Evolutionary conservation across 2,888 invertebrate genomes (phyloP), one percentile per base, ranked within the genome.

Genomic region (Dioctria rufipes): DNA sequence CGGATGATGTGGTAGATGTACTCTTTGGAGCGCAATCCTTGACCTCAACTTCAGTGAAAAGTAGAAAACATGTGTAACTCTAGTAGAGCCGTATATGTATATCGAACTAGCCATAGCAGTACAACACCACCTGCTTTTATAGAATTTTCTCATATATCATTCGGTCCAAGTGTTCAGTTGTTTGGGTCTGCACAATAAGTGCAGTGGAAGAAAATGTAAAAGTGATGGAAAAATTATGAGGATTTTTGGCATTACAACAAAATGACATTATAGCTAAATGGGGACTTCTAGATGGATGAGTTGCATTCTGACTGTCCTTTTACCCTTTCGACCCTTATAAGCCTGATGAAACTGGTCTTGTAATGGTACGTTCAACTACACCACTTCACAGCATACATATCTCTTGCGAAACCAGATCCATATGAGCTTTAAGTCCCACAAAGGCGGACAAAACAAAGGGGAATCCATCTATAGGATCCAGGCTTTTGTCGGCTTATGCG

Each of bases 401-500:
- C 37, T 73, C 54, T 8, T 6, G 73, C 40, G 58, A 37, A 8
- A 39, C 6, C 39, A 39, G 73, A n/a, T 13, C 58, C 42, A 58
- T 73, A 43, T 49, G 77, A 77, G 77, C 58, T 54, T 46, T n/a
- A 25, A 66, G 51, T 66, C 66, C 78, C 66, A 58, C 79, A 79
- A 54, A 69, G 40, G 8, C 11, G 25, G 43, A 54, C 42, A 25
- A 42, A 67, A 78, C 66, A 78, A 67, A 79, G 67, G 79, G 78
- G 78, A 78, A 8, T 39, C 49, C 77, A 25, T 25, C 25, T 25
- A 25, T 25, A 61, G 73, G 60, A 11, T 54, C 69, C 37, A 42
- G 77, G 80, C 75, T 81, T 71, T 81, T 69, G 77, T 80, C 49
- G 65, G 65, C 63, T 75, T 71, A 80, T 61, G 66, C 80, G 81